Evolutionary conservation across 2,888 invertebrate species (phyloP).

Genomic region (Scrobipalpa costella): DNA sequence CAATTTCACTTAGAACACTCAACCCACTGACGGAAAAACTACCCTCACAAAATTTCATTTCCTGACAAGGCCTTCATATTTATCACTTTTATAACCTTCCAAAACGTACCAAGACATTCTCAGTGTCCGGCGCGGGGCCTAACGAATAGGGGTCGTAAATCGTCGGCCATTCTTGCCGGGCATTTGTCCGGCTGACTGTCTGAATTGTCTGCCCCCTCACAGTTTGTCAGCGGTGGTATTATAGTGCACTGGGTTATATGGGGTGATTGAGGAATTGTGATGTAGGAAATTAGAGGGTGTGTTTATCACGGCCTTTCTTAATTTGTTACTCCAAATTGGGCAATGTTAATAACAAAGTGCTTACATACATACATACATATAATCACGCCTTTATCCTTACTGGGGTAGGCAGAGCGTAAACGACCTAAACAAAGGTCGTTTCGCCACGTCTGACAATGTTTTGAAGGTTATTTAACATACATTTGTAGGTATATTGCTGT

Average conservation of each 20-base stretch:
- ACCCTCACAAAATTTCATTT: background rate
- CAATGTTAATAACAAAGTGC: too few species aligned
- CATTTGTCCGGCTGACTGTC: slow-evolving; percentile 64
- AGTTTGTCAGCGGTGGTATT: slow-evolving; percentile 46
- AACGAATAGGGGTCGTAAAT: slow-evolving; percentile 66
- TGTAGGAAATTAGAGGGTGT: background rate
- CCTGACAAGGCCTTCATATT: slow-evolving; percentile 1
- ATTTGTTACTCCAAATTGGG: too few species aligned
- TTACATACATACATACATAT: too few species aligned
- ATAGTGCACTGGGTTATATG: slow-evolving; percentile 10
- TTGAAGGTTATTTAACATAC: too few species aligned
- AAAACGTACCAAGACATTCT: slow-evolving; percentile 45
- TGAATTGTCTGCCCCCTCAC: slow-evolving; percentile 48
- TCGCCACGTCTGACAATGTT: too few species aligned
- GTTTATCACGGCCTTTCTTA: too few species aligned
- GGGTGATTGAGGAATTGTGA: background rate
- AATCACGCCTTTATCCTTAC: too few species aligned
- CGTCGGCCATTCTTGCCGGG: slow-evolving; percentile 59
- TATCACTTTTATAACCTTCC: slow-evolving; percentile 29
- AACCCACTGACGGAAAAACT: background rate
- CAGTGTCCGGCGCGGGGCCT: slow-evolving; percentile 51
- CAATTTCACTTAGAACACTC: too few species aligned
- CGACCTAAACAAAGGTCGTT: too few species aligned
- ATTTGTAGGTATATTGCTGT: too few species aligned
- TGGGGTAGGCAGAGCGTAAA: too few species aligned